Percentiles rank a stretch among this genome's conserved stretches.
These are phyloP conservation scores for Drosophila littoralis DNA, from an alignment of 1,140 invertebrate species.

Conservation along the genomic window DNA sequence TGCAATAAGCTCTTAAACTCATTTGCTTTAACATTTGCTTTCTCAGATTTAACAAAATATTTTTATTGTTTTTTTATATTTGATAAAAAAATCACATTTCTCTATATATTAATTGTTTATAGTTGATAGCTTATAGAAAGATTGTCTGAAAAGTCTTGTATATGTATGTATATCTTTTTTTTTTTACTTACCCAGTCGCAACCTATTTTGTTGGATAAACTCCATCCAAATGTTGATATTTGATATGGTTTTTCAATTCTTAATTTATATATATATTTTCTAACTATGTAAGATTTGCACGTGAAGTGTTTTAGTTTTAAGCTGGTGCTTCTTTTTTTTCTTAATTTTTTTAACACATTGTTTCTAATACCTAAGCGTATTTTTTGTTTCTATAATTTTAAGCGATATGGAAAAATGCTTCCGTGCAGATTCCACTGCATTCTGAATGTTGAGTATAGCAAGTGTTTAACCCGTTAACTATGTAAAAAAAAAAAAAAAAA, in stretches of 20 bases:
- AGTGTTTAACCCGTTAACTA: slow-evolving; percentile 34
- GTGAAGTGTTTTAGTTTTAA: neutral
- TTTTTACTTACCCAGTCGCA: too few species aligned
- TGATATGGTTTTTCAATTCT: too few species aligned
- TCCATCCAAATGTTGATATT: too few species aligned
- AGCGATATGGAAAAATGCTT: slow-evolving; percentile 45
- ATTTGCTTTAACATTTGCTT: neutral
- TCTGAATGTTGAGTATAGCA: slow-evolving; percentile 51
- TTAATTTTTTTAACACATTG: slow-evolving; percentile 11
- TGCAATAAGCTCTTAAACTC: neutral
- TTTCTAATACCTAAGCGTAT: slow-evolving; percentile 5
- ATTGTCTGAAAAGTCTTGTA: too few species aligned
- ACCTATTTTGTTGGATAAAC: too few species aligned
- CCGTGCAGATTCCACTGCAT: slow-evolving; percentile 34
- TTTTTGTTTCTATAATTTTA: slow-evolving; percentile 55
- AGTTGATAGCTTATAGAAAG: too few species aligned
- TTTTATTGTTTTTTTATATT: neutral
- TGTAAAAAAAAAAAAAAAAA: slow-evolving; percentile 16
- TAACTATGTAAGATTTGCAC: too few species aligned
- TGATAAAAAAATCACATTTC: too few species aligned
- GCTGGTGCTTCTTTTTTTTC: neutral
- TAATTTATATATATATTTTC: too few species aligned
- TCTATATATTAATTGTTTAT: too few species aligned
- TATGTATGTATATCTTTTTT: too few species aligned
- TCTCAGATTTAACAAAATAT: too few species aligned